These are phyloP conservation scores for Anguilla pacifica DNA, from an alignment of 2,797 vertebrate genomes.

Conservation along the genomic window DNA sequence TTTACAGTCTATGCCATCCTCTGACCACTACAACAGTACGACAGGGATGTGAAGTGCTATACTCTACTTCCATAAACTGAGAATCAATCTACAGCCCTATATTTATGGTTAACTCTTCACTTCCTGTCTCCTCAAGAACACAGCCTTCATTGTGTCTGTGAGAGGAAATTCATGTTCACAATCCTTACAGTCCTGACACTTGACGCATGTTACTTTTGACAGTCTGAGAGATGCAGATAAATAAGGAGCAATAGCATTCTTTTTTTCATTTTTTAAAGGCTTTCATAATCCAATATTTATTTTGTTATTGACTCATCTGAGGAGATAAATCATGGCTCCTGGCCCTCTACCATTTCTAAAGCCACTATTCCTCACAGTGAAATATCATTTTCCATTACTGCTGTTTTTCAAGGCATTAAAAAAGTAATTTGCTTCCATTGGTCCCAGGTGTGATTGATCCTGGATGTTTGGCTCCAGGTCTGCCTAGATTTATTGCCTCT, in stretches of 20 bases:
- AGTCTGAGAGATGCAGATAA: conserved; percentile 33
- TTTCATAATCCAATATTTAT: conserved; percentile 42
- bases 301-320: conserved; percentile 37
- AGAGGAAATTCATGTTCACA: conserved; percentile 16
- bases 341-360: conserved; percentile 38
- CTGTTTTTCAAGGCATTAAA: conserved; percentile 42
- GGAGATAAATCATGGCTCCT: conserved; percentile 36
- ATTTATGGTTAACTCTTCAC: neutral
- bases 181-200: conserved; percentile 16
- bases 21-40: neutral
- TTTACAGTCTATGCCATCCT: neutral
- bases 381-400: conserved; percentile 44
- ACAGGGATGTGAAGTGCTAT: neutral
- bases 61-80: neutral
- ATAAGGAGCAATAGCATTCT: conserved; percentile 13
- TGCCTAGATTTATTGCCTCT: conserved; percentile 30
- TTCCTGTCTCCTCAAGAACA: neutral
- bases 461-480: conserved; percentile 34
- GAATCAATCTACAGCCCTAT: neutral
- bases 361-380: conserved; percentile 39
- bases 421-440: conserved; percentile 40
- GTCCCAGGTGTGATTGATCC: conserved; percentile 38
- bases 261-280: conserved; percentile 19
- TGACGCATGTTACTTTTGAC: conserved; percentile 35
- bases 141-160: neutral